Base-by-base conservation (phyloP, 2,797 vertebrate genomes). In the Zenarchopterus dispar region DNA sequence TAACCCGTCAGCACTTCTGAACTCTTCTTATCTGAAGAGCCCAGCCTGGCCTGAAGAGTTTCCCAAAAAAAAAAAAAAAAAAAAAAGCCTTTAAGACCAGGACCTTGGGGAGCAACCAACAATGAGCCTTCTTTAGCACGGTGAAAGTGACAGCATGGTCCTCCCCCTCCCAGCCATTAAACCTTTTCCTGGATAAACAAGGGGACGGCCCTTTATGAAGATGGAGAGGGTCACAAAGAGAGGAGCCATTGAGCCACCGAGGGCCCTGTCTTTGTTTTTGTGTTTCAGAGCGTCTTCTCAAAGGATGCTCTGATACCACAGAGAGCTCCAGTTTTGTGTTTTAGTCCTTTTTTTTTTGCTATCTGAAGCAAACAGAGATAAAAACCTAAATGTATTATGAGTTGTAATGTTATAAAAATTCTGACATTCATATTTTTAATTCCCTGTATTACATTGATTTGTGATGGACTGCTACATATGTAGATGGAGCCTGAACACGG, bases 101-200 rank as follows among this genome's bases (percentile, higher is more conserved):
- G 80, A 88, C 87, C 93, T 92, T 89, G 77, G 88, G 92, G 92
- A 93, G 88, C 82, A 66, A 91, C 64, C 89, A 91, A 93, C 94
- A 95, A 95, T 94, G 90, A 94, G 94, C 75, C 80, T 85, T 78
- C 84, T 89, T 84, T 68, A 84, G 90, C 81, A 61, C 18, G 24
- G 89, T 91, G 93, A 95, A 94, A 93, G 94, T 93, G 94, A 93
- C 93, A 93, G 93, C 92, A 93, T 93, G 94, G 94, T 94, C 89
- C 89, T 80, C 84, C 75, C 75, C 64, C 86, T 84, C 89, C 81
- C 83, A 81, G 92, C 93, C 91, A 95, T 95, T 94, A 95, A 93
- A 95, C 86, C 94, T 94, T 93, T 93, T 94, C 92, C 93, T 95
- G 93, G 87, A 93, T 94, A 93, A 93, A 95, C 94, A 96, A 95